Conservation (phyloP, 1,140 invertebrate genomes). For the Anagrus nilaparvatae region DNA sequence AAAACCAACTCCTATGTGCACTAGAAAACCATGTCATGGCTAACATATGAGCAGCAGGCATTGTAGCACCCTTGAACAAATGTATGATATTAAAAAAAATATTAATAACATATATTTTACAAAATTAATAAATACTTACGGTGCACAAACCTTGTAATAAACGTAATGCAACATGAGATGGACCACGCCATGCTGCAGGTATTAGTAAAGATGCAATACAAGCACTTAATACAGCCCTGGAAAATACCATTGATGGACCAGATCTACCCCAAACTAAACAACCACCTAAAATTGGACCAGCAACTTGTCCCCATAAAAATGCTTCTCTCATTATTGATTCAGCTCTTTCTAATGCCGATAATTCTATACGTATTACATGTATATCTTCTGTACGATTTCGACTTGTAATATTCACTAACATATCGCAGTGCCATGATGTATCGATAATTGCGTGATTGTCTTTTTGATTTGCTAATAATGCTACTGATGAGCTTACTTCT, state of each 20-base stretch:
- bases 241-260: constrained; percentile 47
- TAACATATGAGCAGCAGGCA: constrained; percentile 50
- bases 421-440: constrained; percentile 40
- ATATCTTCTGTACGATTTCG: constrained; percentile 37
- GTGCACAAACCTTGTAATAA: constrained; percentile 48
- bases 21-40: constrained; percentile 51
- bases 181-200: constrained; percentile 47
- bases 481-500: constrained; percentile 46
- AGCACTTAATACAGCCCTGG: constrained; percentile 44
- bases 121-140: constrained; percentile 27
- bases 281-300: constrained; percentile 45
- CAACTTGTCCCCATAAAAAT: constrained; percentile 48
- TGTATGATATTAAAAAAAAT: neutral
- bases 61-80: constrained; percentile 43
- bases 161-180: constrained; percentile 46
- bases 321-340: constrained; percentile 47
- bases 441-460: constrained; percentile 40
- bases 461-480: constrained; percentile 42
- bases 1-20: constrained; percentile 46
- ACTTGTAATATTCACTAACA: constrained; percentile 36
- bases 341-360: constrained; percentile 43
- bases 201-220: constrained; percentile 45
- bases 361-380: constrained; percentile 35
- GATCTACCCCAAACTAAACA: constrained; percentile 47
- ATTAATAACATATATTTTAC: constrained; percentile 1